These are phyloP conservation scores for Rutilus rutilus DNA, from an alignment of 2,113 vertebrate species.

Conservation along the genomic window DNA sequence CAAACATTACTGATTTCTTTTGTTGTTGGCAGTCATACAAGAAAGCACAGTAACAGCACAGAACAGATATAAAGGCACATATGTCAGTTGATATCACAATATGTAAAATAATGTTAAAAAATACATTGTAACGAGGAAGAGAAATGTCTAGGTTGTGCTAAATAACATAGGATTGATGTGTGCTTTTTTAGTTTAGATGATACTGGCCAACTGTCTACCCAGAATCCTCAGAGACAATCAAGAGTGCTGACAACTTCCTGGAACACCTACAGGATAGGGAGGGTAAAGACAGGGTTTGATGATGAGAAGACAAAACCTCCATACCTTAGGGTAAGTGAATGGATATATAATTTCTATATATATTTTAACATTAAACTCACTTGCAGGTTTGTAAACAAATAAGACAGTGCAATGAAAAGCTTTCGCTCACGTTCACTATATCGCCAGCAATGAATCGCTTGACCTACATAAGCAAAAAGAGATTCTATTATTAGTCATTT, in stretches of 20 bases:
- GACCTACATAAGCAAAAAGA: slow-evolving; percentile 52
- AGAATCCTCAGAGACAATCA: slow-evolving; percentile 53
- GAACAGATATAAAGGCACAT: not conserved
- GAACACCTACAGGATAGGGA: slow-evolving; percentile 50
- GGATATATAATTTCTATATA: not conserved
- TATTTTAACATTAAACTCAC: slow-evolving; percentile 54
- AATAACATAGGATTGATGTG: not conserved
- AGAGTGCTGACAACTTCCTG: slow-evolving; percentile 58
- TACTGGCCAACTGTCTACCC: slow-evolving; percentile 16
- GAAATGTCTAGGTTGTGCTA: not conserved
- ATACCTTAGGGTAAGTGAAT: not conserved
- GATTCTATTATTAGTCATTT: too few species aligned
- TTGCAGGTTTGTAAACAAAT: slow-evolving; percentile 60
- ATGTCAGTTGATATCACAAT: not conserved
- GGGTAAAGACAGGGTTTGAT: not conserved
- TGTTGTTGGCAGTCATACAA: not conserved
- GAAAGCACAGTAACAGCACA: not conserved
- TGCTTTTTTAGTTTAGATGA: not conserved
- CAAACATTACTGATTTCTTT: not conserved
- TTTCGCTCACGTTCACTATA: slow-evolving; percentile 59
- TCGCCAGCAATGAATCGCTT: slow-evolving; percentile 66
- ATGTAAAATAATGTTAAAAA: not conserved
- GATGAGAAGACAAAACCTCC: not conserved
- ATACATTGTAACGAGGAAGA: not conserved
- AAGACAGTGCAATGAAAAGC: slow-evolving; percentile 64